Conservation (phyloP, 2,797 vertebrate species). For the Notolepis coatsorum region DNA sequence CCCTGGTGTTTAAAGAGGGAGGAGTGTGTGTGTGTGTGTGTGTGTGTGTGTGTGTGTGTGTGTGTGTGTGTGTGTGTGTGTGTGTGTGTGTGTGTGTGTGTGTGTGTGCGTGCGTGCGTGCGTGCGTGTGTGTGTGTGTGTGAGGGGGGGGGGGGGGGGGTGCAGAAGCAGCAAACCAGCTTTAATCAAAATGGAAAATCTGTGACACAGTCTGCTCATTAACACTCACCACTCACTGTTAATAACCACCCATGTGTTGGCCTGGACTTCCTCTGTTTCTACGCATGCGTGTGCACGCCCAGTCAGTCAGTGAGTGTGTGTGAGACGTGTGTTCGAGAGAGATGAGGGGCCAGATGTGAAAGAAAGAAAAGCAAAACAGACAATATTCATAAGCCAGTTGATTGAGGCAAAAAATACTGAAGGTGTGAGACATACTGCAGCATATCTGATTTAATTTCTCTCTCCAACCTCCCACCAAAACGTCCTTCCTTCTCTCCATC, state of each 20-base stretch:
- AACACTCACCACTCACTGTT: slow-evolving; percentile 28
- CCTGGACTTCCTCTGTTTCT: background rate
- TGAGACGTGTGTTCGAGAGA: background rate
- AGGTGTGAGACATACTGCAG: too few relatives aligned
- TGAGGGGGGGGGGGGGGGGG: background rate
- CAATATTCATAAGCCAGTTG: too few relatives aligned
- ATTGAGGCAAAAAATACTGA: too few relatives aligned
- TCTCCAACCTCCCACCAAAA: slow-evolving; percentile 20
- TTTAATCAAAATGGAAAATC: slow-evolving; percentile 21
- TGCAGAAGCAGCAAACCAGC: background rate
- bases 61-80: background rate
- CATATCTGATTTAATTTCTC: too few relatives aligned
- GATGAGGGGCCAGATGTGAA: background rate
- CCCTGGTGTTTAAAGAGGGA: too few relatives aligned
- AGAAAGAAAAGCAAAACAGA: background rate
- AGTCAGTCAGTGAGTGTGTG: background rate
- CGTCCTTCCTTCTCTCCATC: background rate
- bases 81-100: background rate
- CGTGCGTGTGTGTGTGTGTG: background rate
- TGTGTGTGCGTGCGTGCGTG: background rate
- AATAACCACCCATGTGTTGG: slow-evolving; percentile 4
- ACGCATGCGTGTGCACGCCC: too few relatives aligned
- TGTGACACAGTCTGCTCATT: slow-evolving; percentile 35
- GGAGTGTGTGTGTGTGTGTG: too few relatives aligned
- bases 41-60: background rate